Evolutionary conservation across 2,113 vertebrate genomes (phyloP).

Genomic region (Semicossyphus pulcher): DNA sequence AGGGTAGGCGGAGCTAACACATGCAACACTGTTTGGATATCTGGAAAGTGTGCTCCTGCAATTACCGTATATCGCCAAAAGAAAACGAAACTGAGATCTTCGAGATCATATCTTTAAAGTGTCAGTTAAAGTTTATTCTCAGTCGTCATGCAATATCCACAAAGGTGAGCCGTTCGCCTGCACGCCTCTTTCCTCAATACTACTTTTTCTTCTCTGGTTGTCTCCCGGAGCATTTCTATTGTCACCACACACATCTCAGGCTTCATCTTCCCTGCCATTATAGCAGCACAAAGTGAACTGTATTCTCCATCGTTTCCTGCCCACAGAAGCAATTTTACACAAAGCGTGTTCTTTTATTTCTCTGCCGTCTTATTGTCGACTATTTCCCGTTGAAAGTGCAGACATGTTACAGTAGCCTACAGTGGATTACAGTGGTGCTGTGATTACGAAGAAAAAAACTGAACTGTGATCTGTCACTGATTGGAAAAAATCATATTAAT

Average conservation of each 20-base stretch:
- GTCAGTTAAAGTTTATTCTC: not conserved
- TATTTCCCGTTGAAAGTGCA: slow-evolving; percentile 4
- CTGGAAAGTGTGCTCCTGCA: too few species aligned
- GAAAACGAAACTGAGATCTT: too few species aligned
- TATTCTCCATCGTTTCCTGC: not conserved
- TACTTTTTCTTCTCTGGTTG: slow-evolving; percentile 1
- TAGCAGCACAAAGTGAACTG: slow-evolving; percentile 4
- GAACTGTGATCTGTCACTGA: not conserved
- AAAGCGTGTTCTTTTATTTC: not conserved
- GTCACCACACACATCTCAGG: slow-evolving; percentile 5
- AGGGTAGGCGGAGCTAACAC: too few species aligned
- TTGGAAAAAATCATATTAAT: not conserved
- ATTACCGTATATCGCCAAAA: too few species aligned
- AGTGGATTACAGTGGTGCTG: not conserved
- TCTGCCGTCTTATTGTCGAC: not conserved
- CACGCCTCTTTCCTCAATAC: slow-evolving; percentile 18
- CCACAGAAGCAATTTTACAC: slow-evolving; percentile 6
- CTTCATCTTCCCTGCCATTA: not conserved
- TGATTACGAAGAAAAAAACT: not conserved
- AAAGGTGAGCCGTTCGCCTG: slow-evolving; percentile 52
- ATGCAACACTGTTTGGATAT: too few species aligned
- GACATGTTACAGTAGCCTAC: not conserved
- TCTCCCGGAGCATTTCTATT: slow-evolving; percentile 10
- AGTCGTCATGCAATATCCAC: slow-evolving; percentile 16
- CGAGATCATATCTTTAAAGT: too few species aligned